Base-by-base conservation (phyloP, 2,113 vertebrate species). In the Muntiacus muntjak region DNA sequence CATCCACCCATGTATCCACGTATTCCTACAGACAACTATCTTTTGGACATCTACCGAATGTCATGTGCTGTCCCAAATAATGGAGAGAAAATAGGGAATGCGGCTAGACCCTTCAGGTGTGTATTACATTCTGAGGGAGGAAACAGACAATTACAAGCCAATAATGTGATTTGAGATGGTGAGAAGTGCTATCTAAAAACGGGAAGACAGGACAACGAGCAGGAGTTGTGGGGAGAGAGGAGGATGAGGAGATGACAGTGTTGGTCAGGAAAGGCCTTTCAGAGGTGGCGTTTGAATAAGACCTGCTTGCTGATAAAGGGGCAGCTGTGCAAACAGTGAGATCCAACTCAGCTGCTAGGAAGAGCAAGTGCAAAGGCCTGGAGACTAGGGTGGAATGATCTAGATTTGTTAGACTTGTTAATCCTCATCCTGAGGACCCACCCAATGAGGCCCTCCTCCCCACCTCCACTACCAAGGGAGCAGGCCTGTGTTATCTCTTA, bases 221-320 rank as follows among this genome's bases (percentile, higher is more conserved):
- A 2, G 19, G 55, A 60, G n/a, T 0, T 45, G 33, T n/a, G 23
- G 30, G 74, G 16, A 7, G 36, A n/a, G 54, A 36, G 50, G 47
- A 40, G 40, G 28, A 1, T 0, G 33, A 10, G 21, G 33, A 15
- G n/a, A 21, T 0, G 1, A 2, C 1, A 0, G 3, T 25, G 26
- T 11, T 14, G 6, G 40, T 19, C 33, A 23, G 79, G 64, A 23
- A 47, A 15, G 55, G 25, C n/a, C 47, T 81, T 87, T 57, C 1
- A 1, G 1, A 25, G 13, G 33, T 26, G 50, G 58, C 1, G 26
- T 55, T n/a, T 55, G 79, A 50, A 17, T 1, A 26, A 64, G 50
- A 57, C 47, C 15, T 17, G 15, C 78, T n/a, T 25, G 58, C 54
- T 25, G 86, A 76, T 67, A 54, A 60, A 12, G 50, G 4, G 43